Conservation (phyloP, 2,888 invertebrate genomes). For the Sthenelais limicola region DNA sequence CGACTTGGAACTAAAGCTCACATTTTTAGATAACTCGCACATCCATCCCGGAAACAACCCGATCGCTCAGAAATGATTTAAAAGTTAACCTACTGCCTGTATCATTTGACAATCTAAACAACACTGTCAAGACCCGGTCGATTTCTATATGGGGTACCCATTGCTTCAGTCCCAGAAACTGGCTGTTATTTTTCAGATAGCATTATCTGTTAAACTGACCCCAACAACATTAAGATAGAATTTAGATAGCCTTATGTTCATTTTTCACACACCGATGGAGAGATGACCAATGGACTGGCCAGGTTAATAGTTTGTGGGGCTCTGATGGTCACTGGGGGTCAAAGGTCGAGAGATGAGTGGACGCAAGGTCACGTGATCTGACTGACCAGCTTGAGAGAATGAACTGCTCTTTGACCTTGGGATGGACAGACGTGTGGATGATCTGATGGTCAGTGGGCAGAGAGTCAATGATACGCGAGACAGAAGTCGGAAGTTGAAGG, state of each 20-base stretch:
- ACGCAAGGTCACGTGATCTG: conserved; percentile 25
- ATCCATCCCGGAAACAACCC: too few relatives aligned
- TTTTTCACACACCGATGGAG: conserved; percentile 18
- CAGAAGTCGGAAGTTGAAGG: too few relatives aligned
- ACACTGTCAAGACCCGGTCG: too few relatives aligned
- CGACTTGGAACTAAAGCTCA: too few relatives aligned
- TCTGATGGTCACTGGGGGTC: conserved; percentile 24
- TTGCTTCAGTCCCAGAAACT: too few relatives aligned
- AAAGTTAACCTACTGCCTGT: too few relatives aligned
- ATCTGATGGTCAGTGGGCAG: neutral
- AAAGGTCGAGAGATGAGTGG: conserved; percentile 14
- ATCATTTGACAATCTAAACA: too few relatives aligned
- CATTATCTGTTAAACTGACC: too few relatives aligned
- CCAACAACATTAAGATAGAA: conserved; percentile 27
- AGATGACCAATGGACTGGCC: conserved; percentile 27
- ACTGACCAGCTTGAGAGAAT: conserved; percentile 4
- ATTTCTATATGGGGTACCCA: too few relatives aligned
- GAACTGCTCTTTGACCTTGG: conserved; percentile 18
- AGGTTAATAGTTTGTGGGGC: conserved; percentile 32
- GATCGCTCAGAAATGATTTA: too few relatives aligned
- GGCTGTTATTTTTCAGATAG: too few relatives aligned
- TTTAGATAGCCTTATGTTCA: conserved; percentile 38
- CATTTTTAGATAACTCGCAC: too few relatives aligned
- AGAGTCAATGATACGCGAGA: conserved; percentile 19
- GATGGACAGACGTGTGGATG: conserved; percentile 16